These are phyloP conservation scores for Caenorhabditis plicata DNA, from an alignment of 2,888 invertebrate genomes.

Conservation along the genomic window DNA sequence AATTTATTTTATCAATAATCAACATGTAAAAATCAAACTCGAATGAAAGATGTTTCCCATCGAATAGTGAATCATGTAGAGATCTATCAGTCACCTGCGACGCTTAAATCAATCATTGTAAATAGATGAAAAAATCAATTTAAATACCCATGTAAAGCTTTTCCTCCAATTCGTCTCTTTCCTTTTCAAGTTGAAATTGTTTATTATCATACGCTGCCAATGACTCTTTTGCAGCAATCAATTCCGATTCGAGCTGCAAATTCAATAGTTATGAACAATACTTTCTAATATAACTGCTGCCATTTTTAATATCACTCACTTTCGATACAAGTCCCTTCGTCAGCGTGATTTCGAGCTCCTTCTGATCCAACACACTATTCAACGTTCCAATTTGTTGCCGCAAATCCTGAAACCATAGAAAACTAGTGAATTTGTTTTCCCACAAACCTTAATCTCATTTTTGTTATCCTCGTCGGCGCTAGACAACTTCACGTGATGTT, in stretches of 20 bases:
- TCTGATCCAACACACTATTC: not conserved
- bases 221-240: constrained; percentile 19
- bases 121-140: constrained; percentile 3
- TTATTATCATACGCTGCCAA: too few species aligned
- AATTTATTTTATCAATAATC: not conserved
- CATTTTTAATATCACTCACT: constrained; percentile 4
- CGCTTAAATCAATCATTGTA: not conserved
- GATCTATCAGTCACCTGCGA: constrained; percentile 15
- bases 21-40: constrained; percentile 5
- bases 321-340: not conserved
- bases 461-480: constrained; percentile 19
- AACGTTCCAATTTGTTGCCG: constrained; percentile 14
- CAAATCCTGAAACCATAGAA: constrained; percentile 2
- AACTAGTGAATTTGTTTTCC: not conserved
- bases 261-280: not conserved
- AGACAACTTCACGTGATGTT: constrained; percentile 20
- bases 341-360: constrained; percentile 2
- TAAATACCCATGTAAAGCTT: too few species aligned
- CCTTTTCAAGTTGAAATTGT: constrained; percentile 13
- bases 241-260: constrained; percentile 10
- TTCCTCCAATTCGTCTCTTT: constrained; percentile 15
- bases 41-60: constrained; percentile 11
- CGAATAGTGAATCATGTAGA: constrained; percentile 29
- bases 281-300: not conserved
- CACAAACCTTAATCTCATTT: not conserved